Evolutionary conservation across 2,113 vertebrate genomes (phyloP).

Genomic region (Ailurus styani): DNA sequence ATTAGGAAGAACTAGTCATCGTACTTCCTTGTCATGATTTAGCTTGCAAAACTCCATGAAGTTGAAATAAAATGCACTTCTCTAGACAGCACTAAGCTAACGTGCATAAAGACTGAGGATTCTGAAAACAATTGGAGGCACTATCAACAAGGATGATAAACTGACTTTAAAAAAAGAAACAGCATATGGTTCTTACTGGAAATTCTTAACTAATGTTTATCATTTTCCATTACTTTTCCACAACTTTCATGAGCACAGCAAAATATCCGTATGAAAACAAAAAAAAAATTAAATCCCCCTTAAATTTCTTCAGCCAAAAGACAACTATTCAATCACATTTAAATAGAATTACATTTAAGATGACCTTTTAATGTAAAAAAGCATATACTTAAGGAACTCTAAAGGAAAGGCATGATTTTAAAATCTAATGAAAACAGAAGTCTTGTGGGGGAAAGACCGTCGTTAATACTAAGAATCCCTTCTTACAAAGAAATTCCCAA

Average conservation of each 20-base stretch:
- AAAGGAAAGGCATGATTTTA: background rate
- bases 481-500: background rate
- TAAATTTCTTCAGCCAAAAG: background rate
- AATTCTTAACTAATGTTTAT: conserved; percentile 12
- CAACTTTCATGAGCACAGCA: background rate
- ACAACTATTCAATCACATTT: background rate
- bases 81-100: background rate
- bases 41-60: background rate
- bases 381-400: background rate
- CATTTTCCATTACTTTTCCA: conserved; percentile 15
- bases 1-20: background rate
- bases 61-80: background rate
- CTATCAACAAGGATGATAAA: conserved; percentile 16
- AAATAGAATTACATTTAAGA: background rate
- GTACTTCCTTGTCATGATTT: background rate
- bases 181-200: conserved; percentile 50
- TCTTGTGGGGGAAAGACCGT: rapidly evolving
- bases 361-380: background rate
- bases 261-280: background rate
- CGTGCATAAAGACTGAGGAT: background rate
- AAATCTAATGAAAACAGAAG: background rate
- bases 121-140: background rate
- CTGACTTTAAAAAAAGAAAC: conserved; percentile 44
- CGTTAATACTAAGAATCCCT: background rate
- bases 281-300: background rate